A percentile compares a stretch with the other conserved stretches of the same genome.
phyloP scores from a whole-genome alignment of 2,797 vertebrate genomes.

The Argya squamiceps region DNA sequence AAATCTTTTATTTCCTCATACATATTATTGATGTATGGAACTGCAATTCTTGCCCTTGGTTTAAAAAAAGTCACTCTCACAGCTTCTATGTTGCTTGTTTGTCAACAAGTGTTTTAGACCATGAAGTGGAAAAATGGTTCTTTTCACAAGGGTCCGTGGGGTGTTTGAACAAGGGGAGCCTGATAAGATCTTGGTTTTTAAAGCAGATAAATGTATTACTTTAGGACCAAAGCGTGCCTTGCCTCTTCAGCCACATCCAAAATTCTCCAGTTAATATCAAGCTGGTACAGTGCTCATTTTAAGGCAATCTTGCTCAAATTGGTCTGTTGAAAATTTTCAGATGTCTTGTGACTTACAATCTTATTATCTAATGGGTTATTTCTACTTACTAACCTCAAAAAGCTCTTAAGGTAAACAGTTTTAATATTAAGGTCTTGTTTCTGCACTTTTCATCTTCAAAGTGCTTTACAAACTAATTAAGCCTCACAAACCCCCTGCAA shows the following conservation, averaged over 20 bases:
- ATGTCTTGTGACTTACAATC: not conserved
- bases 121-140: not conserved
- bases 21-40: not conserved
- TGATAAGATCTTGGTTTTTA: not conserved
- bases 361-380: not conserved
- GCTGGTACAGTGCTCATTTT: not conserved
- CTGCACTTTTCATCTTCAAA: constrained; percentile 43
- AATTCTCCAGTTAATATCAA: not conserved
- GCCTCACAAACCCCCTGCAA: constrained; percentile 13
- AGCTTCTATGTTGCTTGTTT: not conserved
- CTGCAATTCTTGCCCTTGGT: not conserved
- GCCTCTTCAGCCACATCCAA: not conserved
- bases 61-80: not conserved
- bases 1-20: not conserved
- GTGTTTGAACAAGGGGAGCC: not conserved
- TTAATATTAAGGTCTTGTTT: constrained; percentile 40
- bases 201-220: not conserved
- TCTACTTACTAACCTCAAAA: constrained; percentile 18
- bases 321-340: not conserved
- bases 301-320: not conserved
- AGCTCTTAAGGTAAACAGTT: constrained; percentile 46
- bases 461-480: constrained; percentile 53
- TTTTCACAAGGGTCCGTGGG: not conserved
- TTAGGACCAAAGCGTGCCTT: not conserved
- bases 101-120: not conserved